phyloP scores from a whole-genome alignment of 2,888 invertebrate species.

The Argyresthia albistria region DNA sequence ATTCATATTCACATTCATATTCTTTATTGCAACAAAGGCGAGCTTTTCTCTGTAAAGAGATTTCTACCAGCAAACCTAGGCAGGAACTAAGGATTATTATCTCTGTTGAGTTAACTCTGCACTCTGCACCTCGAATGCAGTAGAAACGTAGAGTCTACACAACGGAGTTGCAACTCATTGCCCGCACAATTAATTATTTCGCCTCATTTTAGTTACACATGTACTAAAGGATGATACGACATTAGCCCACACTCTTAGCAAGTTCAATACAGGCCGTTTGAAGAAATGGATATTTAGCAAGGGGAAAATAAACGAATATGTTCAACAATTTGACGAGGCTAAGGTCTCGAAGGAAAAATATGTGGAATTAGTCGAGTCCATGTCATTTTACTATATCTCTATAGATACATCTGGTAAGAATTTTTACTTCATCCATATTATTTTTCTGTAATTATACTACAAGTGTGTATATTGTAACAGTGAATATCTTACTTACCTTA shows the following conservation, averaged over 20 bases:
- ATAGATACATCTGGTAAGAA: conserved; percentile 18
- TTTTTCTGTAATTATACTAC: too few species aligned
- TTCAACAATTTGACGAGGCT: conserved; percentile 17
- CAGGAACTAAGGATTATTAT: too few species aligned
- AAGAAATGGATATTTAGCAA: conserved; percentile 18
- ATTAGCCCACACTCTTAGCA: conserved; percentile 16
- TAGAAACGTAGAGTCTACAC: too few species aligned
- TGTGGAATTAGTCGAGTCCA: conserved; percentile 8
- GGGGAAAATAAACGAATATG: conserved; percentile 14
- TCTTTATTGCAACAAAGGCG: too few species aligned
- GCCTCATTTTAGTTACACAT: conserved; percentile 11
- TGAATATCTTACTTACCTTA: too few species aligned
- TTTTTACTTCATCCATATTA: conserved; percentile 15
- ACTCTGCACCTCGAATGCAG: too few species aligned
- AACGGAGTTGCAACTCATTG: too few species aligned
- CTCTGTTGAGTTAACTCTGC: too few species aligned
- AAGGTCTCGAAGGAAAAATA: conserved; percentile 16
- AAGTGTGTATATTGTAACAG: too few species aligned
- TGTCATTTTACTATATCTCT: conserved; percentile 12
- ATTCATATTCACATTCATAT: too few species aligned
- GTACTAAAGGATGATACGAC: conserved; percentile 12
- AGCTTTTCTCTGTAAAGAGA: too few species aligned
- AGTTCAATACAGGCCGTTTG: conserved; percentile 17
- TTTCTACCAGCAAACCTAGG: too few species aligned
- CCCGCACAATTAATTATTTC: not conserved